Evolutionary conservation across 1,140 invertebrate genomes (phyloP).

Genomic region (Limonius californicus): DNA sequence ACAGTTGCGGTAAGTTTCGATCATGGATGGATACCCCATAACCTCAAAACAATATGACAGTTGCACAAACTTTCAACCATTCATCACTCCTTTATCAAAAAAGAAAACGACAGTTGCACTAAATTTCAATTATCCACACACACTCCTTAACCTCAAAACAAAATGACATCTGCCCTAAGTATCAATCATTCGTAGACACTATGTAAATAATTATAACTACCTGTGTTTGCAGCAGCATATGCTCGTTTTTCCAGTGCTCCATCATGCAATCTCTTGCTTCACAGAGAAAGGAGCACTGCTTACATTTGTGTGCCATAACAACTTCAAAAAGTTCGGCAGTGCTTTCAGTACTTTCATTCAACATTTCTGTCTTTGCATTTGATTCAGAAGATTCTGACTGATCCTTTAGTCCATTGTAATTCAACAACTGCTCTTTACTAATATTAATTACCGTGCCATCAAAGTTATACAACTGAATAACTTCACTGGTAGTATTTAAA

Average conservation of each 20-base stretch:
- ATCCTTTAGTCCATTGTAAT: background rate
- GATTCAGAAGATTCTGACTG: no score
- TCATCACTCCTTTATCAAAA: no score
- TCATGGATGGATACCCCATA: no score
- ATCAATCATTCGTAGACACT: background rate
- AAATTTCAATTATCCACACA: background rate
- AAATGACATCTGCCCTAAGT: background rate
- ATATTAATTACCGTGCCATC: slow-evolving; percentile 30
- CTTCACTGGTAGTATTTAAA: background rate
- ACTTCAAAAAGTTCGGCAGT: slow-evolving; percentile 18
- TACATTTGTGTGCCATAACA: slow-evolving; percentile 36
- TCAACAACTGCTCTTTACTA: slow-evolving; percentile 21
- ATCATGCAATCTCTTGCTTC: slow-evolving; percentile 30
- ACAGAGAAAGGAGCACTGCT: slow-evolving; percentile 32
- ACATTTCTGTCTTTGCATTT: no score
- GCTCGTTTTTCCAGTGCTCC: slow-evolving; percentile 23
- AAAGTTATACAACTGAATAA: slow-evolving; percentile 27
- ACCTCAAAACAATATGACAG: no score
- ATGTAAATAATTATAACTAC: no score
- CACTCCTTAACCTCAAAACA: background rate
- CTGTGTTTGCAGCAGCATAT: background rate
- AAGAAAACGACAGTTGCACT: no score
- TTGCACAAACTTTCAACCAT: no score
- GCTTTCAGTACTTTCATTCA: background rate
- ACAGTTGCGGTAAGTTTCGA: no score